Conservation (phyloP, 35 echinoderm and acorn worm species). For the Ptychodera flava region DNA sequence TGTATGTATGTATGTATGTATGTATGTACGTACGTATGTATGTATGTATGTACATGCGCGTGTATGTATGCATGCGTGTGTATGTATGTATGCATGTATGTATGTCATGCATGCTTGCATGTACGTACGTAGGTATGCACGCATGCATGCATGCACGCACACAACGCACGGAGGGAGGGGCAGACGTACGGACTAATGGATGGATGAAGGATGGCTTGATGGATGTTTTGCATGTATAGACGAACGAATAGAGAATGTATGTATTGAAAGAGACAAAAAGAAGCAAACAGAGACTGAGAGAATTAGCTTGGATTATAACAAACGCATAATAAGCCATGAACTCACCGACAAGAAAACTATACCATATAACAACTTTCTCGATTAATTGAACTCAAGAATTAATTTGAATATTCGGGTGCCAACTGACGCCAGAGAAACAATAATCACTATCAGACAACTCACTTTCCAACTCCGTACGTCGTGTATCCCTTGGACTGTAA, state of each 20-base stretch:
- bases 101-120: too few species aligned
- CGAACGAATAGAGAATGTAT: neutral
- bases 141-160: too few species aligned
- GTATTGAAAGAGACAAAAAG: neutral
- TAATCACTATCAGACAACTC: neutral
- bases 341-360: neutral
- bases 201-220: neutral
- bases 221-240: neutral
- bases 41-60: neutral
- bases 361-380: neutral
- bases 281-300: neutral
- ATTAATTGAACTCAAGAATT: neutral
- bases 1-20: neutral
- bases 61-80: neutral
- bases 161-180: too few species aligned
- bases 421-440: neutral
- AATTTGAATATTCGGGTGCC: neutral
- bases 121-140: too few species aligned
- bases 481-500: neutral
- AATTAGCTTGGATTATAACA: neutral
- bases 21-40: neutral
- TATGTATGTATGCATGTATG: too few species aligned
- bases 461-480: neutral
- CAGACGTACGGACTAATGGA: too few species aligned
- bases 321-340: neutral